Base-by-base conservation (phyloP, 2,888 invertebrate genomes). In the Temnothorax unifasciatus region DNA sequence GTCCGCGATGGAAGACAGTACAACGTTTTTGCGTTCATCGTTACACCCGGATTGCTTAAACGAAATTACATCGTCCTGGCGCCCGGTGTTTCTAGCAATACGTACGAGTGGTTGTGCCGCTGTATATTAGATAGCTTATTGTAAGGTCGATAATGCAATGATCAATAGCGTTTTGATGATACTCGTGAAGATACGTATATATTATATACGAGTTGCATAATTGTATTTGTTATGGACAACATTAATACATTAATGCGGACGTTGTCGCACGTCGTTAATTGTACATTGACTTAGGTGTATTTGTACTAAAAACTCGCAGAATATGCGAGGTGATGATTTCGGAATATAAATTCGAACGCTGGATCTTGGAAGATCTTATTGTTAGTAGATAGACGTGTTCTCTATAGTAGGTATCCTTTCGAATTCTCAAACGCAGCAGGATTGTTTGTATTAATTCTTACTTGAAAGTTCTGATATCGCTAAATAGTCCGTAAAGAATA, bases 41-140 rank as follows among this genome's bases (percentile, higher is more conserved):
- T 44, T 21, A 59, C 9, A 79, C 25, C 25, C 47, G 69, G 69
- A 79, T 69, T 79, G 69, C 59, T 76, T 69, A 38, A 79, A 69
- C 59, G 21, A 79, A 79, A 47, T 59, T 69, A 59, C 25, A 18
- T 59, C 69, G 57, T 44, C 69, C 68, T 69, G 79, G 77, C 21
- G 18, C 25, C 69, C 54, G 69, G 18, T 79, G 13, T 79, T 79
- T 79, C 44, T 79, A 79, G 69, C 69, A 79, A 79, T 69, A 69
- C 29, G 34, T 59, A 69, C 47, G 34, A 59, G 47, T 69, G 47
- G 5, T 69, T 69, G 69, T 79, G 79, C 79, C 69, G 69, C 59
- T 79, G 79, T 79, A 79, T 18, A 79, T 79, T 69, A 79, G 69
- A 38, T 59, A 47, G 69, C 57, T 59, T 68, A 64, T 21, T 66